These are phyloP conservation scores for Diorhabda elongata DNA, from an alignment of 1,140 invertebrate species.

Conservation along the genomic window DNA sequence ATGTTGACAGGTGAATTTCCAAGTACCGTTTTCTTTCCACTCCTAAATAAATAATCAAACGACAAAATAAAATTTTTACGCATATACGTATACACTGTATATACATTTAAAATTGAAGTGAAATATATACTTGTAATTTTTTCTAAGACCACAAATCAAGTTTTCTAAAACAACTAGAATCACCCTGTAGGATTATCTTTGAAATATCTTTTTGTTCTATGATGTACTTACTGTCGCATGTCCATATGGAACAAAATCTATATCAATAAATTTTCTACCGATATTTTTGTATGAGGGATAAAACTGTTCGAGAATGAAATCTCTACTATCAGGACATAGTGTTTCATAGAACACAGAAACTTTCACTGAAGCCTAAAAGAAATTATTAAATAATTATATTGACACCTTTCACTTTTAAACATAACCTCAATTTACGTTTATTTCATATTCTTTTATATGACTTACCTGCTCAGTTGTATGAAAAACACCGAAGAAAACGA, in stretches of 20 bases:
- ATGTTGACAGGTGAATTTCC: slow-evolving; percentile 62
- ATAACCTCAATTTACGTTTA: too few species aligned
- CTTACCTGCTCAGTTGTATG: too few species aligned
- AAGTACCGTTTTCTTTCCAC: slow-evolving; percentile 39
- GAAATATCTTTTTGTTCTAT: too few species aligned
- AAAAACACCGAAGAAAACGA: too few species aligned
- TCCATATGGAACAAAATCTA: slow-evolving; percentile 69
- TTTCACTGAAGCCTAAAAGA: slow-evolving; percentile 19
- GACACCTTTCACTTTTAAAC: too few species aligned
- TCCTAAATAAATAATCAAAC: not conserved
- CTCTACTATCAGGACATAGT: slow-evolving; percentile 70
- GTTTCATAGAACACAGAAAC: slow-evolving; percentile 69
- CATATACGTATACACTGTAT: too few species aligned
- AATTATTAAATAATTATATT: not conserved
- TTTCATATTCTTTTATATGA: too few species aligned
- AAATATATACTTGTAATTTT: too few species aligned
- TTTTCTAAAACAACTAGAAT: too few species aligned
- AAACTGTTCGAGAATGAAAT: slow-evolving; percentile 45
- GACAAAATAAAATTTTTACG: too few species aligned
- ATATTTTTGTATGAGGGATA: slow-evolving; percentile 36
- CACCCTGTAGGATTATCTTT: too few species aligned
- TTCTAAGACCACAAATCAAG: too few species aligned
- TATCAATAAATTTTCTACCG: slow-evolving; percentile 46
- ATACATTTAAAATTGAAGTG: slow-evolving; percentile 6
- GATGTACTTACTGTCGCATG: slow-evolving; percentile 59